These are phyloP conservation scores for Siniperca knerii DNA, from an alignment of 2,113 vertebrate species.

Conservation along the genomic window DNA sequence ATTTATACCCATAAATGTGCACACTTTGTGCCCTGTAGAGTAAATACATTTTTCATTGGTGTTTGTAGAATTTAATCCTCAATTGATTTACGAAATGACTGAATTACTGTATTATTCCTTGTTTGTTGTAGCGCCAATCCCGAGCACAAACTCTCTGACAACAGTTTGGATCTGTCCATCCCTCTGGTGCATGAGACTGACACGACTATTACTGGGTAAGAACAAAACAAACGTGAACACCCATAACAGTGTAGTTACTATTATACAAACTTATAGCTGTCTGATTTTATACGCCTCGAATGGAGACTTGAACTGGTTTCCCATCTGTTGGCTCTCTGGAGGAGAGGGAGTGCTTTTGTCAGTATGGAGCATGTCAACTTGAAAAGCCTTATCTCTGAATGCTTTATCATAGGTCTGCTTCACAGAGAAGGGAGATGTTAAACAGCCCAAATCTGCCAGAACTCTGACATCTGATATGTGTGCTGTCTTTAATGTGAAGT, in stretches of 20 bases:
- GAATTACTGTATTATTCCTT: slow-evolving; percentile 43
- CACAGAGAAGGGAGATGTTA: slow-evolving; percentile 69
- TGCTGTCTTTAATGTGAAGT: slow-evolving; percentile 61
- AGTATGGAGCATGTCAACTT: slow-evolving; percentile 68
- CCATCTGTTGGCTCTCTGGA: slow-evolving; percentile 42
- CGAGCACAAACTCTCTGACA: slow-evolving; percentile 91
- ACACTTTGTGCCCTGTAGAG: not conserved
- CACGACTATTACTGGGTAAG: slow-evolving; percentile 93
- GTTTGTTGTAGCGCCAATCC: slow-evolving; percentile 88
- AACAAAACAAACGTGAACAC: not conserved
- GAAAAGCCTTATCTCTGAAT: slow-evolving; percentile 73
- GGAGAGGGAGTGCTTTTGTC: slow-evolving; percentile 48
- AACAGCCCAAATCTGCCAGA: slow-evolving; percentile 63
- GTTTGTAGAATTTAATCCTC: not conserved
- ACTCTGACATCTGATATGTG: slow-evolving; percentile 72
- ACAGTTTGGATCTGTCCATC: slow-evolving; percentile 88
- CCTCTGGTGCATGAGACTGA: slow-evolving; percentile 95
- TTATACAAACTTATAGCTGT: slow-evolving; percentile 10
- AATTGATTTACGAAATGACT: not conserved
- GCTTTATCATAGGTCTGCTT: slow-evolving; percentile 68
- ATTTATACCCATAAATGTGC: not conserved
- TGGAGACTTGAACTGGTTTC: slow-evolving; percentile 17
- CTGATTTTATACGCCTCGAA: not conserved
- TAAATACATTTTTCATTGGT: not conserved
- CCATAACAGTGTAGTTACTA: not conserved